Percentiles rank a stretch among this genome's conserved stretches.
Conservation (phyloP, 2,888 invertebrate genomes). For the Meghimatium bilineatum region DNA sequence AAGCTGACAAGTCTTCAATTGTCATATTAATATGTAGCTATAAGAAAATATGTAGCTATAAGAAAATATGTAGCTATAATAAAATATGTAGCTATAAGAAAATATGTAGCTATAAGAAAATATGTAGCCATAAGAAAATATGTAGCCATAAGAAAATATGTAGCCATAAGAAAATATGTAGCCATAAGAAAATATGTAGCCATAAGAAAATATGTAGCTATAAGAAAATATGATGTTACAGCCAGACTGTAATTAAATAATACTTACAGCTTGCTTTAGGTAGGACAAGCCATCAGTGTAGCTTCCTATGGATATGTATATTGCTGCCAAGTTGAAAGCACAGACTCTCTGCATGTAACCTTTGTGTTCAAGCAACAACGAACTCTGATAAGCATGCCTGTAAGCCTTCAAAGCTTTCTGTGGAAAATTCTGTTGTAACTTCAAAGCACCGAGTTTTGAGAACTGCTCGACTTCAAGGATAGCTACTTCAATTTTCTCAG, state of each 20-base stretch:
- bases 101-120: no score
- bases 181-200: no score
- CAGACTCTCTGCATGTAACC: slow-evolving; percentile 58
- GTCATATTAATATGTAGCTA: no score
- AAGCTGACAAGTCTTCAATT: no score
- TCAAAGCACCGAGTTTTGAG: slow-evolving; percentile 33
- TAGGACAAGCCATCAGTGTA: slow-evolving; percentile 59
- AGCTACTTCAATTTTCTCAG: slow-evolving; percentile 7
- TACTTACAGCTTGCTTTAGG: slow-evolving; percentile 55
- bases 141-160: no score
- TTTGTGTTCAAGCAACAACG: slow-evolving; percentile 24
- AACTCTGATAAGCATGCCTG: slow-evolving; percentile 31
- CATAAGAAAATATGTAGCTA: neutral
- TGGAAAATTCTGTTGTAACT: slow-evolving; percentile 9
- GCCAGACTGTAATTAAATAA: neutral
- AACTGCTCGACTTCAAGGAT: slow-evolving; percentile 33
- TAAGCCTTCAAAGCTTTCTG: slow-evolving; percentile 43
- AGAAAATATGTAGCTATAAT: no score
- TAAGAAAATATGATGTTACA: neutral
- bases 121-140: no score
- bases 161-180: no score
- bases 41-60: no score
- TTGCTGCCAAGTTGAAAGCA: slow-evolving; percentile 73
- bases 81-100: no score
- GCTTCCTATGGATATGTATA: slow-evolving; percentile 60